These are phyloP conservation scores for Psix sp. DNA, from an alignment of 1,140 invertebrate species.

Conservation along the genomic window DNA sequence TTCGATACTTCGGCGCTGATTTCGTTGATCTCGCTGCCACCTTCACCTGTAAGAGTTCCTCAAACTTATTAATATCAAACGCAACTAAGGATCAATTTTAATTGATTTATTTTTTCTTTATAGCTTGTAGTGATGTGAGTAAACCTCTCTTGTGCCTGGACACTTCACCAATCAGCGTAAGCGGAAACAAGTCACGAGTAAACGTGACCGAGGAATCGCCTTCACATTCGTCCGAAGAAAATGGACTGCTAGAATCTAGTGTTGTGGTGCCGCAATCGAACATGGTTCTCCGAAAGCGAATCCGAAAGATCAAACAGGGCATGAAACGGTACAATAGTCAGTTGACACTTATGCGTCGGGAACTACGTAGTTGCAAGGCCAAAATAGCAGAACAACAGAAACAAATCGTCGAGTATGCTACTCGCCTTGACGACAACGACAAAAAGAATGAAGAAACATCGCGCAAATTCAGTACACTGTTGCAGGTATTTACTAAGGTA, in stretches of 20 bases:
- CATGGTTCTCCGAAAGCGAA: constrained; percentile 89
- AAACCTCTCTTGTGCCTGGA: constrained; percentile 82
- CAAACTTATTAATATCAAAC: neutral
- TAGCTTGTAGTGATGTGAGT: constrained; percentile 79
- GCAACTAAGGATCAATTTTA: no score
- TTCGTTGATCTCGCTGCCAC: constrained; percentile 85
- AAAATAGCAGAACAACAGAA: constrained; percentile 90
- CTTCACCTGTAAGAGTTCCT: constrained; percentile 79
- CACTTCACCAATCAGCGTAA: constrained; percentile 78
- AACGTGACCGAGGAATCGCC: constrained; percentile 73
- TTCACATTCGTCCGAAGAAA: constrained; percentile 73
- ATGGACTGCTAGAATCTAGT: constrained; percentile 78
- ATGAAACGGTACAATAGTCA: constrained; percentile 92
- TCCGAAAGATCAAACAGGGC: constrained; percentile 90
- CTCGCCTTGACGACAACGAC: constrained; percentile 89
- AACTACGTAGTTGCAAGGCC: constrained; percentile 85
- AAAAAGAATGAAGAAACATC: constrained; percentile 93
- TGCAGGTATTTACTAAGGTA: constrained; percentile 83
- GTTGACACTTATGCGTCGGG: constrained; percentile 84
- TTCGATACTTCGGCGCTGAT: constrained; percentile 90
- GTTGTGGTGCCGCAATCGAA: constrained; percentile 80
- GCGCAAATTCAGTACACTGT: constrained; percentile 89
- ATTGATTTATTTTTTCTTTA: constrained; percentile 24
- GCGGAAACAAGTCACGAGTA: constrained; percentile 70
- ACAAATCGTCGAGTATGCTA: constrained; percentile 88